Evolutionary conservation across 2,888 invertebrate genomes (phyloP), one percentile per base, ranked within the genome.

Genomic region (Noctua comes): DNA sequence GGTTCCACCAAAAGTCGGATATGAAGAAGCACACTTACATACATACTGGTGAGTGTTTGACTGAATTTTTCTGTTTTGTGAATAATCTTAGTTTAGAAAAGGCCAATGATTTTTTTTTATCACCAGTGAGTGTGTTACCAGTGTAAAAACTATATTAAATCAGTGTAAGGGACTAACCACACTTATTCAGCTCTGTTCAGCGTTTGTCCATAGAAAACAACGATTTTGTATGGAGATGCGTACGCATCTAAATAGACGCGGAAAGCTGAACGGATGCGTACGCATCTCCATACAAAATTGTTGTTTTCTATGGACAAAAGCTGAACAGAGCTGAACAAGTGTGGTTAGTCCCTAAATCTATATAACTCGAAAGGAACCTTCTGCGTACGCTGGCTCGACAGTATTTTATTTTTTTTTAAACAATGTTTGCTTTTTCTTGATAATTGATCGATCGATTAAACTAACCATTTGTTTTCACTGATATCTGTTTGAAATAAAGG

Each of bases 21-120:
- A 99, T 99, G 99, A 99, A 99, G 97, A 99, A 99, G 93, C 99
- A 99, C 97, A 99, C 99, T 46, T 99, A 99, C 94, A 99, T 98
- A 86, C 98, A 98, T 93, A 98, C 98, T 91, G 98, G 98, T 98
- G 92, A 98, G 98, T 97, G 18, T 16, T 24, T 36, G 1, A n/a
- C 21, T 46, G n/a, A n/a, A 21, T 5, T 36, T 21, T 48, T n/a
- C n/a, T 66, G 16, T 43, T 59, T 43, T 6, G 40, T 21, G 18
- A 46, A 21, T 16, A 43, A 59, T 6, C 24, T 3, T 13, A 6
- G 24, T 64, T 46, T 7, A 6, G 11, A 31, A 31, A 31, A 31
- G 31, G 3, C 31, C 31, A 31, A 31, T 31, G 40, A 40, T 3
- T 1, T 8, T 21, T 6, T 65, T 24, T 11, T 13, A 2, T 13